A percentile compares a stretch with the other conserved stretches of the same genome.
Conservation (phyloP, 92 coral and sea anemone genomes). For the Pocillopora meandrina region DNA sequence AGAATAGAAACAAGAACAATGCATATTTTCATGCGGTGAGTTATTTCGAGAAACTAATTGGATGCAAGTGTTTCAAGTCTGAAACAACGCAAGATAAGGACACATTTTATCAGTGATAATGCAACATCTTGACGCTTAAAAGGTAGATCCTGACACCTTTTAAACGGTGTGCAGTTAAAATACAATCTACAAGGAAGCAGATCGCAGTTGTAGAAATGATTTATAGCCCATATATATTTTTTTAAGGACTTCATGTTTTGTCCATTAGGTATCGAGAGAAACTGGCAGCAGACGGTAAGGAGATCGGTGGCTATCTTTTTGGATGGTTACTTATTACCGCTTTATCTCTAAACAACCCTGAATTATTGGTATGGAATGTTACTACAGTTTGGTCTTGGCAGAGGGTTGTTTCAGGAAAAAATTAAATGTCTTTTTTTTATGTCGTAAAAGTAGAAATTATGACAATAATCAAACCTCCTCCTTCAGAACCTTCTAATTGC, state of each 20-base stretch:
- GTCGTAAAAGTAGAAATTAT: not conserved
- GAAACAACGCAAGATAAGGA: conserved; percentile 8
- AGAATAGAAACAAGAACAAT: not conserved
- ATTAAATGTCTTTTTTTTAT: not conserved
- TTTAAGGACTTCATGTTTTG: too few relatives aligned
- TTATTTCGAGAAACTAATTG: conserved; percentile 1
- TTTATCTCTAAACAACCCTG: conserved; percentile 4
- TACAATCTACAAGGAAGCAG: too few relatives aligned
- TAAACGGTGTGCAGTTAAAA: too few relatives aligned
- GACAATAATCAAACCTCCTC: not conserved
- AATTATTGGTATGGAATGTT: not conserved
- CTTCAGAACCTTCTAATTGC: not conserved
- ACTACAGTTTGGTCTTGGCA: not conserved
- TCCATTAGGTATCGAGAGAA: not conserved
- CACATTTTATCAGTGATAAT: conserved; percentile 5
- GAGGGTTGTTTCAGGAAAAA: not conserved
- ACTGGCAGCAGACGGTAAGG: not conserved
- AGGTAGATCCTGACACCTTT: too few relatives aligned
- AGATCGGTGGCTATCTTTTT: not conserved
- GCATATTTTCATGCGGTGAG: not conserved
- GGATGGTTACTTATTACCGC: not conserved
- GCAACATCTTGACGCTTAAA: conserved; percentile 12
- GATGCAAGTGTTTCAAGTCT: conserved; percentile 13
- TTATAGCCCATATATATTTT: too few relatives aligned
- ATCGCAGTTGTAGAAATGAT: too few relatives aligned